Base-by-base conservation (phyloP, 2,113 vertebrate species). In the Zapus hudsonius region DNA sequence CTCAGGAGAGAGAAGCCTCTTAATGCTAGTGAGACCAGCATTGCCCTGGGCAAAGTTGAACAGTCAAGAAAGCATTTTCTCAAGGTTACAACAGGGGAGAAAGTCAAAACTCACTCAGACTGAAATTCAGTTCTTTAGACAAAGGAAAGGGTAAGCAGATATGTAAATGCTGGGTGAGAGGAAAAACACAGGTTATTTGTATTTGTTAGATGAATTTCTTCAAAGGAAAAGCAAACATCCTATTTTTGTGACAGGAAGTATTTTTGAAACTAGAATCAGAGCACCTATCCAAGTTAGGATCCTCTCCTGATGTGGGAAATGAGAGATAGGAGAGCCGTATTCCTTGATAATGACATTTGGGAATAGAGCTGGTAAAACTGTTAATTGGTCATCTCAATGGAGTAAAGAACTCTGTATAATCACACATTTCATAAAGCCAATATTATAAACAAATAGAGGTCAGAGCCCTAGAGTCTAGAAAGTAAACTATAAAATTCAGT, bases 1-100 rank as follows among this genome's bases (percentile, higher is more conserved):
- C 76, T 85, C 33, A 78, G 42, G n/a, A 69, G 85, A 82, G 16
- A 92, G 23, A 16, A 47, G 17, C 20, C 29, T 88, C 42, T 95
- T 81, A 1, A 6, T 72, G 9, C 33, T 64, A 11, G 79, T 40
- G 52, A 63, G 67, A 59, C 40, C 42, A 89, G 70, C 63, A 69
- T 27, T 22, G 19, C 36, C 42, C 9, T 17, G 7, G 61, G 69
- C 52, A 20, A 69, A 40, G 59, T 23, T 52, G 40, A 78, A 17
- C 8, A n/a, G 63, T 27, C 33, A 33, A 44, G 42, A 10, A 42
- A 69, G 59, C 19, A 7, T 55, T 8, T 67, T 27, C 25, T 55
- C 22, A 47, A 90, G 67, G 64, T 42, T 12, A 31, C 23, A 12
- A 7, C 16, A 59, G 52, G 13, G 11, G 23, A 82, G n/a, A 42